Evolutionary conservation across 2,888 invertebrate genomes (phyloP).

Genomic region (Petrolisthes cinctipes): DNA sequence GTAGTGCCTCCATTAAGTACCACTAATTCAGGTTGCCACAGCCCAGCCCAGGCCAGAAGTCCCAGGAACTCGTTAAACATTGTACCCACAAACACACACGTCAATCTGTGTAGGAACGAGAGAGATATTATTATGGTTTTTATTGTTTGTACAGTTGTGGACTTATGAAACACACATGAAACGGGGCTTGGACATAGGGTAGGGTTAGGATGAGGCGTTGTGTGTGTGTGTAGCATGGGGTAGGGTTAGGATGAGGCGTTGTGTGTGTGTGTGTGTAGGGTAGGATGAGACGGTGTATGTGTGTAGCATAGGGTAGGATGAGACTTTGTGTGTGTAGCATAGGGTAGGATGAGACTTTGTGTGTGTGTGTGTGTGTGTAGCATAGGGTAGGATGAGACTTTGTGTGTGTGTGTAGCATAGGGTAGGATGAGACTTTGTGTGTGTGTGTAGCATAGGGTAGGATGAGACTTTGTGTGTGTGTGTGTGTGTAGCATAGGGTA

Average conservation of each 20-base stretch:
- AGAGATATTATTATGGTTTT: background rate
- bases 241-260: background rate
- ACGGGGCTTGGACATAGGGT: background rate
- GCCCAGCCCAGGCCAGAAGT: background rate
- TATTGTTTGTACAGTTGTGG: background rate
- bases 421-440: no score
- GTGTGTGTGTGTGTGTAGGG: background rate
- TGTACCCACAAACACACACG: background rate
- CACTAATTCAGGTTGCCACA: constrained; percentile 11
- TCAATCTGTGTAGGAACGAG: background rate
- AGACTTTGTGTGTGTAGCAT: no score
- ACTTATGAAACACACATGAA: background rate
- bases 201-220: background rate
- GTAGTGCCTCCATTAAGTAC: background rate
- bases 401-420: no score
- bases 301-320: no score
- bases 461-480: no score
- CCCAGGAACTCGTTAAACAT: background rate
- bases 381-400: no score
- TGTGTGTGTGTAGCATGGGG: background rate
- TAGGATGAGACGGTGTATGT: background rate
- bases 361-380: no score
- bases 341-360: no score
- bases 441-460: no score
- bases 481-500: no score